Base-by-base conservation (phyloP, 2,797 vertebrate genomes). In the Enteromius anoplus region DNA sequence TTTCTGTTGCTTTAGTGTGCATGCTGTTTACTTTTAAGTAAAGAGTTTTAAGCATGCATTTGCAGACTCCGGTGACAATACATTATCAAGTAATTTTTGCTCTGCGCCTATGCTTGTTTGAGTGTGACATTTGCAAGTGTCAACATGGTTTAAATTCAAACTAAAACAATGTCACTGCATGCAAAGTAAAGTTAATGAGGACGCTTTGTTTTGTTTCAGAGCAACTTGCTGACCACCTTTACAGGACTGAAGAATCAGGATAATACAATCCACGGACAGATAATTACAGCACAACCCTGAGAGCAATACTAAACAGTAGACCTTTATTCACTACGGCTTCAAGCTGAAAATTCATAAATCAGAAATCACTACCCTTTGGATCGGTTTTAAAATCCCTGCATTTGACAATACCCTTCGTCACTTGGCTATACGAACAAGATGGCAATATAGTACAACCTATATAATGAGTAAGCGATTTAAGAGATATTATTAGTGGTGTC, bases 71-170 rank as follows among this genome's bases (percentile, higher is more conserved):
- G n/a, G 34, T 11, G 65, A 76, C 49, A 65, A 78, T 53, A 37
- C 47, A 77, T 87, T 84, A 84, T 49, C 69, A 72, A 72, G 80
- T 80, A 70, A 70, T 83, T 78, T 82, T 78, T 80, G 45, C 11
- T 69, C 75, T 72, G 75, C 15, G 55, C 55, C 62, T 75, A 80
- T 78, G 81, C 29, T 60, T 80, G 42, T 83, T 62, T 69, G 29
- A 83, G 53, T 78, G 65, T 83, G 82, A 83, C 75, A 83, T 83
- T 83, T 77, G 75, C 65, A 60, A 62, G 75, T 53, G 37, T 62
- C 65, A 5, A 60, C 26, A 60, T 58, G 37, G 53, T 70, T 78
- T 64, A 32, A 51, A 78, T 77, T 62, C 73, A 76, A 37, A 71
- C 23, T 83, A 62, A 78, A 83, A 62, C 49, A 83, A 69, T 83